Evolutionary conservation across 2,113 vertebrate species (phyloP).

Genomic region (Otus sunia): DNA sequence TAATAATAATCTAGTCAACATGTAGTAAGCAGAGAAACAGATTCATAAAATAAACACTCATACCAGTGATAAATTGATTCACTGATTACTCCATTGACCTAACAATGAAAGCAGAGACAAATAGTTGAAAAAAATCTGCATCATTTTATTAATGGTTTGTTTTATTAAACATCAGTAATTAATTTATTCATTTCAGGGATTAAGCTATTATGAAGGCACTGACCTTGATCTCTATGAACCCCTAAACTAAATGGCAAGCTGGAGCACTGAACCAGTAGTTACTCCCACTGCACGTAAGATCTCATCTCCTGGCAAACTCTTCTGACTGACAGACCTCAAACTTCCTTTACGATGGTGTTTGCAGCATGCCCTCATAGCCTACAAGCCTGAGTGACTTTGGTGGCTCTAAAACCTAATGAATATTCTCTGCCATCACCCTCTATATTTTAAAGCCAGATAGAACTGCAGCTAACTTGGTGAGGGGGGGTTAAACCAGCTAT

Average conservation of each 20-base stretch:
- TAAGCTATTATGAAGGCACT: too few species aligned
- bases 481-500: not conserved
- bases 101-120: not conserved
- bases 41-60: not conserved
- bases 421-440: not conserved
- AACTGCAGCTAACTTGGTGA: not conserved
- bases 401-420: not conserved
- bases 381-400: not conserved
- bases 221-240: not conserved
- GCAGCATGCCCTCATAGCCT: not conserved
- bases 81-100: not conserved
- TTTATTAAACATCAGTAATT: not conserved
- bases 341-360: not conserved
- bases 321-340: not conserved
- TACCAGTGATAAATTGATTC: not conserved
- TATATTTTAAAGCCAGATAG: not conserved
- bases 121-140: not conserved
- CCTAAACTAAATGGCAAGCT: not conserved
- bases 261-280: not conserved
- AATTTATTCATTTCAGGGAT: too few species aligned
- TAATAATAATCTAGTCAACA: not conserved
- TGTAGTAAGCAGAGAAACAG: not conserved
- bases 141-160: not conserved
- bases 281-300: not conserved
- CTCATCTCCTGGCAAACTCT: not conserved